Evolutionary conservation across 2,113 vertebrate species (phyloP).

Genomic region (Thermophis baileyi): DNA sequence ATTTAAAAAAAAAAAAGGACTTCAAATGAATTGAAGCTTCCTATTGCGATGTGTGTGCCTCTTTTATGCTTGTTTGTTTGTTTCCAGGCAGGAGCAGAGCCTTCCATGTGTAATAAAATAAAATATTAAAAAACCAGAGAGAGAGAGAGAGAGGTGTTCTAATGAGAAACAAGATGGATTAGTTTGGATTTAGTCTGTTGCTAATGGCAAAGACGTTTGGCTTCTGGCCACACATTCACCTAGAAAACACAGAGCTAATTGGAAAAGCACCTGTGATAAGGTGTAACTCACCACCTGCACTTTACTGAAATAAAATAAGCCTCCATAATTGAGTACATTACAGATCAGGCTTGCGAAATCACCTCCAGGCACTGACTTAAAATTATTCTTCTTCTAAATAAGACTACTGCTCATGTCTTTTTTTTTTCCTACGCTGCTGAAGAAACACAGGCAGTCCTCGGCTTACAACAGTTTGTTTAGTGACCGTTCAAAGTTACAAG

Average conservation of each 20-base stretch:
- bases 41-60: background rate
- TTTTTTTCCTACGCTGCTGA: slow-evolving; percentile 1
- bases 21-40: slow-evolving; percentile 46
- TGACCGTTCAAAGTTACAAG: background rate
- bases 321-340: slow-evolving; percentile 61
- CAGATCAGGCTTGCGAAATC: slow-evolving; percentile 62
- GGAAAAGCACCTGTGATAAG: slow-evolving; percentile 61
- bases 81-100: slow-evolving; percentile 36
- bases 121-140: background rate
- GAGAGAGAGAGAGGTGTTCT: slow-evolving; percentile 35
- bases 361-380: slow-evolving; percentile 43
- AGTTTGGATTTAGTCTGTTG: slow-evolving; percentile 60
- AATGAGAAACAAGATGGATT: slow-evolving; percentile 46
- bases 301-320: slow-evolving; percentile 61
- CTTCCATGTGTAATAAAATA: slow-evolving; percentile 54
- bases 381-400: slow-evolving; percentile 31
- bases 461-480: background rate
- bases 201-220: slow-evolving; percentile 52
- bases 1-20: background rate
- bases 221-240: slow-evolving; percentile 50
- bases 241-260: slow-evolving; percentile 63
- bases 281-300: slow-evolving; percentile 62
- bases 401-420: slow-evolving; percentile 35
- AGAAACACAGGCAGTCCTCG: slow-evolving; percentile 21
- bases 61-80: background rate